Evolutionary conservation across 2,113 vertebrate species (phyloP), one percentile per base, ranked within the genome.

Genomic region (Siniperca knerii): DNA sequence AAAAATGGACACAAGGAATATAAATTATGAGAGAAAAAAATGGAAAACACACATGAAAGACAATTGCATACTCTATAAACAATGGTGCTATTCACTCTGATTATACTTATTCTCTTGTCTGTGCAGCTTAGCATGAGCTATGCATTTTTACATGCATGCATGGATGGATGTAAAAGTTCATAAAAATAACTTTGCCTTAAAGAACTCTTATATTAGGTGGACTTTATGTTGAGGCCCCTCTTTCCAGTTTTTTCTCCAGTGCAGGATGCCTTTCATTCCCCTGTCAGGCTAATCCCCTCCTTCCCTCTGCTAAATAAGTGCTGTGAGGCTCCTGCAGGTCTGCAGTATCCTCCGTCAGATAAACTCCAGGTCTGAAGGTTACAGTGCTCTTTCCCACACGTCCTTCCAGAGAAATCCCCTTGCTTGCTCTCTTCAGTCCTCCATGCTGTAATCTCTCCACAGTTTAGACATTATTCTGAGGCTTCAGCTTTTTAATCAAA

Each of bases 391-490:
- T 69, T 71, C 79, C 58, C 73, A 62, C 77, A 58, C 21, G 0
- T 37, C 64, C 48, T 62, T 25, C 20, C n/a, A n/a, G 42, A 74
- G 75, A 79, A 52, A 60, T 60, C 37, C 48, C 52, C 44, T 6
- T 0, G 2, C 2, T 29, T 29, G 29, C 29, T 29, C 29, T 29
- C 29, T 29, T 29, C 29, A 29, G 29, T 29, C 29, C 25, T 37
- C 13, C 12, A 6, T 35, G 2, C 40, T n/a, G 11, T 13, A 33
- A 57, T 12, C 33, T 15, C 15, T 62, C 25, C 74, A 33, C 25
- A 50, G 37, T 64, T 64, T 2, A 54, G 13, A 37, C 21, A 21
- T n/a, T 46, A n/a, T 29, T 29, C 29, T 29, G 29, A 29, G 29
- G 29, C 29, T 76, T 33, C 15, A 10, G 8, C 4, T 40, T 76